Base-by-base conservation (phyloP, 2,888 invertebrate genomes). In the Tricholauxania praeusta region DNA sequence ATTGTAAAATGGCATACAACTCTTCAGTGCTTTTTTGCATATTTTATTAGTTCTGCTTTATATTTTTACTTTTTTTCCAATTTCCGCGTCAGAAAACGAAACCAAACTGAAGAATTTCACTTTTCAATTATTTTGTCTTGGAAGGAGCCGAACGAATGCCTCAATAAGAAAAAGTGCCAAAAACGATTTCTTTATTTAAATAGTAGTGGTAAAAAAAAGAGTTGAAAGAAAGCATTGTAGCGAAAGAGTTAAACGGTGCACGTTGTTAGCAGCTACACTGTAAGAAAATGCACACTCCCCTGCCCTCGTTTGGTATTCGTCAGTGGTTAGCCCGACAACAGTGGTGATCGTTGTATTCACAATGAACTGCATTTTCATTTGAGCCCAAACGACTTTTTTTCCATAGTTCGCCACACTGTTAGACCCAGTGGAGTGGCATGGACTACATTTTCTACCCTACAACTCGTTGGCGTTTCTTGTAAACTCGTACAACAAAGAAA, bases 361-460 rank as follows among this genome's bases (percentile, higher is more conserved):
- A 62, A 19, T 52, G 63, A 15, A 70, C 17, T 52, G 53, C 39
- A 53, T 63, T 70, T 64, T 63, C 62, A 70, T 53, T 70, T 63
- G 55, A 62, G 62, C 63, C 70, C 62, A 63, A 70, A 70, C 63
- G 52, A 63, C 62, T 70, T 53, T 39, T 17, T 67, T 19, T 51
- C 39, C 19, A 7, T 19, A 17, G 17, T 52, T 52, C 12, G 12
- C 49, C 39, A 39, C 39, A 10, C 10, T 39, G 39, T 39, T 6
- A 39, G 7, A 10, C 10, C 39, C 39, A 39, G 39, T 39, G 10
- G 39, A 10, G 39, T 7, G 39, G 39, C 39, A 39, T 39, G 39
- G 39, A 39, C 39, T n/a, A 22, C 17, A 22, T 47, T 28, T 57
- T 12, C 59, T 59, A 48, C 19, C 12, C 22, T 28, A n/a, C 48